A percentile compares a stretch with the other conserved stretches of the same genome.
Evolutionary conservation across 2,797 vertebrate genomes (phyloP).

Genomic region (Remorina albescens): DNA sequence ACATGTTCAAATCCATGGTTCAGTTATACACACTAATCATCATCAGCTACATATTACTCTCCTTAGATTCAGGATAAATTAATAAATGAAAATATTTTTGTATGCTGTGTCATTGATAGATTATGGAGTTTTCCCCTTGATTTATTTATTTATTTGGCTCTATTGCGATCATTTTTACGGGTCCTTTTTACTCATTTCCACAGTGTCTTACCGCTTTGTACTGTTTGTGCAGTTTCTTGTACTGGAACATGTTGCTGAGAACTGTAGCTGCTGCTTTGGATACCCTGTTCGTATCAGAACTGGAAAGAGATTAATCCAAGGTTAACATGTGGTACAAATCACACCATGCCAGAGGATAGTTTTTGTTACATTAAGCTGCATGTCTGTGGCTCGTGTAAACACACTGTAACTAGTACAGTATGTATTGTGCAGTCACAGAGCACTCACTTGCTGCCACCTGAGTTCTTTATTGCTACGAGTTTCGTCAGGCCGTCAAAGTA

Average conservation of each 20-base stretch:
- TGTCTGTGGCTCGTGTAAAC: background rate
- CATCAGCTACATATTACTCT: no score
- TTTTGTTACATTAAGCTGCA: background rate
- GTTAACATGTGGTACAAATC: constrained; percentile 14
- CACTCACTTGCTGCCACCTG: constrained; percentile 81
- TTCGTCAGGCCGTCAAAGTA: constrained; percentile 89
- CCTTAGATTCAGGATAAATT: background rate
- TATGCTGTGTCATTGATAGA: background rate
- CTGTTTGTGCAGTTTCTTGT: constrained; percentile 92
- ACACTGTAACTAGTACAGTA: background rate
- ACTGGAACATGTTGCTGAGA: constrained; percentile 95
- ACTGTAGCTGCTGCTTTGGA: constrained; percentile 90
- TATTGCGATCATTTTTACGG: background rate
- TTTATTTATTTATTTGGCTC: background rate
- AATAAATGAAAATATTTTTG: background rate
- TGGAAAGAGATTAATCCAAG: constrained; percentile 59
- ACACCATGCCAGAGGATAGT: background rate
- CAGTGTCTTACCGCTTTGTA: constrained; percentile 85
- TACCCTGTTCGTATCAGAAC: constrained; percentile 82
- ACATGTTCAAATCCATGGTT: no score
- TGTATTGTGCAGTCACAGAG: background rate
- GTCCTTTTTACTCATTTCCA: background rate
- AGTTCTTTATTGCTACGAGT: constrained; percentile 87
- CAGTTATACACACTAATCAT: no score
- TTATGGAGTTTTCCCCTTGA: background rate